Evolutionary conservation across 1,140 invertebrate genomes (phyloP), one percentile per base, ranked within the genome.

Genomic region (Sogatella furcifera): DNA sequence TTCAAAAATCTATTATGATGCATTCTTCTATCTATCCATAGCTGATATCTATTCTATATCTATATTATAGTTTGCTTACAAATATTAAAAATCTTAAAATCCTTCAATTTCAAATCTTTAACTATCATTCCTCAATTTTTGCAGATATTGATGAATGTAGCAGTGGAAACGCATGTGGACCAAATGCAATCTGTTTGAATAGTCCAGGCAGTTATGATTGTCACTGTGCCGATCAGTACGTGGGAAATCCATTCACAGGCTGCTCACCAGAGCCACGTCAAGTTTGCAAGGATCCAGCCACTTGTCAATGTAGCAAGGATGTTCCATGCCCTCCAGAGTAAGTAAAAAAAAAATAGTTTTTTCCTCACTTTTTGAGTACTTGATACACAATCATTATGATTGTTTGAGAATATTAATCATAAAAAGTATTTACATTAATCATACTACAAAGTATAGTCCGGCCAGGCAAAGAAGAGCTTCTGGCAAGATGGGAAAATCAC

Each of bases 111-210:
- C n/a, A n/a, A 28, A 28, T 28, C 2, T 4, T 28, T 28, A 28
- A 28, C 6, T 10, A 38, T 38, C 11, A 38, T 5, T 38, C 11
- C 34, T 28, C 24, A 28, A 57, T 61, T 55, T 28, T 67, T 69
- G 24, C 62, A 76, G 81, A 94, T 73, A 82, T 93, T 53, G 85
- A 93, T 70, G 91, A 95, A 74, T 95, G 92, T 70, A 80, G 75
- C 44, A 80, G 75, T 46, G 75, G 78, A 56, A 85, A 86, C 68
- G 86, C 88, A 3, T 95, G 92, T 72, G 92, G 90, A 17, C 77
- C 81, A 61, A 89, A 91, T 71, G 90, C 92, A 1, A 83, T 87
- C 19, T 95, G 92, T 68, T 86, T 95, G 44, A 95, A 95, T 68
- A 90, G 88, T 0, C 80, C 84, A 5, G 92, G 92, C 49, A 85